Evolutionary conservation across 2,797 vertebrate genomes (phyloP), one percentile per base, ranked within the genome.

Genomic region (Enteromius unitaeniatus): DNA sequence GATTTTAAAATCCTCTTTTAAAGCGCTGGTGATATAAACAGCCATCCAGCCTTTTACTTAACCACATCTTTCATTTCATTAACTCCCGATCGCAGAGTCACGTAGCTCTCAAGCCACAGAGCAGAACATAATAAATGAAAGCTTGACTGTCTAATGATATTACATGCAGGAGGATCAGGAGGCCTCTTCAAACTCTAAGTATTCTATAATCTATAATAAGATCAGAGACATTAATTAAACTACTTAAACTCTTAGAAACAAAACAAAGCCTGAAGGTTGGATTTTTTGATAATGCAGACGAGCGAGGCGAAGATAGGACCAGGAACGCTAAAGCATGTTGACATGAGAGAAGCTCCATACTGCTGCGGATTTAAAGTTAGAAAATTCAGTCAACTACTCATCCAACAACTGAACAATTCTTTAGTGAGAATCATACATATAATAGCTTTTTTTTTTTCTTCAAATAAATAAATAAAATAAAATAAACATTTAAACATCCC

Each of bases 171-270:
- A 55, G 47, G 60, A 82, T 82, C 81, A 82, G 72, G 58, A 72
- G 53, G 69, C 45, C 40, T 76, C 81, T 75, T 82, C 81, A 82
- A 76, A 82, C 81, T 76, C 47, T 2, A 53, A 67, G 31, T 21
- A 82, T 74, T 26, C 31, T 72, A 67, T 75, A 82, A 82, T 82
- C 81, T 82, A 82, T 68, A 82, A 82, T 82, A 82, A 82, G 47
- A 82, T 82, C 81, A 51, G 81, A 82, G 81, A 75, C 81, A 23
- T 58, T 82, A 82, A 82, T 82, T 82, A 82, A 76, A 76, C 81
- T 76, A 75, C 70, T 76, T 76, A 64, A 76, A 82, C 81, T 82
- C 60, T 55, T 31, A 40, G 72, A 82, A 67, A 82, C 60, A 68
- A 82, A 82, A 76, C 81, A 75, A 53, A 82, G 81, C 81, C 72